phyloP scores from a whole-genome alignment of 2,888 invertebrate genomes.

The Merodon equestris region DNA sequence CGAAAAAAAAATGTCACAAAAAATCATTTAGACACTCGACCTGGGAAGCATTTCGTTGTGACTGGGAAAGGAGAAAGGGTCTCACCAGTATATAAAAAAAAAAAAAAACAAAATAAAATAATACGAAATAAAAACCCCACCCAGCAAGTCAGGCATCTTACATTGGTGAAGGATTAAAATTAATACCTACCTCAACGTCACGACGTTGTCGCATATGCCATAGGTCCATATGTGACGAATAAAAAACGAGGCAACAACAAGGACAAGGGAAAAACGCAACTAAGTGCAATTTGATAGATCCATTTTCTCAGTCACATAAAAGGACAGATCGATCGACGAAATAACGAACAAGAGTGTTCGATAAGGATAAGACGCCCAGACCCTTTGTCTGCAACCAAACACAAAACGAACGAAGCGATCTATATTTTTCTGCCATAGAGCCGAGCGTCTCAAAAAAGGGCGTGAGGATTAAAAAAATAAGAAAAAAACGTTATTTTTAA shows the following conservation, averaged over 20 bases:
- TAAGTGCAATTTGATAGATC: slow-evolving; percentile 68
- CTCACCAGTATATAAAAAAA: slow-evolving; percentile 5
- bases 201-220: slow-evolving; percentile 46
- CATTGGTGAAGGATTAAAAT: slow-evolving; percentile 65
- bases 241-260: slow-evolving; percentile 6
- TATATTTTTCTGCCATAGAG: slow-evolving; percentile 13
- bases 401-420: slow-evolving; percentile 25
- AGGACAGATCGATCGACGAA: slow-evolving; percentile 57
- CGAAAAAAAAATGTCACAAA: not conserved
- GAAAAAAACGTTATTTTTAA: slow-evolving; percentile 11
- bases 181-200: slow-evolving; percentile 64
- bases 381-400: slow-evolving; percentile 54
- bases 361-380: slow-evolving; percentile 63
- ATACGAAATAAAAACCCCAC: slow-evolving; percentile 56
- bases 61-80: slow-evolving; percentile 8
- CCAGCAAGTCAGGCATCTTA: slow-evolving; percentile 55
- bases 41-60: slow-evolving; percentile 32
- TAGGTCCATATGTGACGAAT: slow-evolving; percentile 11
- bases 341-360: slow-evolving; percentile 52
- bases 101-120: not conserved
- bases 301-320: slow-evolving; percentile 52
- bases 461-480: slow-evolving; percentile 64
- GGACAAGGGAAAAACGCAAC: slow-evolving; percentile 6
- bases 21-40: slow-evolving; percentile 53
- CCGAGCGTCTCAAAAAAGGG: slow-evolving; percentile 28